Evolutionary conservation across 2,888 invertebrate genomes (phyloP), one percentile per base, ranked within the genome.

Genomic region (Athetis lepigone): DNA sequence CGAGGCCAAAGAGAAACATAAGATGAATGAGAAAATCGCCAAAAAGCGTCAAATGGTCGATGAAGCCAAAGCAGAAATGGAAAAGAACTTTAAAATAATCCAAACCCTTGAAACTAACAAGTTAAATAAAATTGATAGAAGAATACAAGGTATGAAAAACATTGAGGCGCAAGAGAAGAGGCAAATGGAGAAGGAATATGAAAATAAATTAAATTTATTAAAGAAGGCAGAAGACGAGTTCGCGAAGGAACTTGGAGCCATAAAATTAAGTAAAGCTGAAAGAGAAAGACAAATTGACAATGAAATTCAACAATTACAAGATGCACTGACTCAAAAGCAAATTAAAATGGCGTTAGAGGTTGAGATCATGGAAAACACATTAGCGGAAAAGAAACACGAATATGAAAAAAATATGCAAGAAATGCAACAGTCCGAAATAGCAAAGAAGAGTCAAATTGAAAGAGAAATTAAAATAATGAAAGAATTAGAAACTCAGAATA

Each of bases 141-240:
- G 47, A 51, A 62, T 63, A 1, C 63, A 62, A 49, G 51, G 23
- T 2, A 9, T 62, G 0, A 63, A 51, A 46, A 36, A 70, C 5
- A 1, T 5, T 0, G 40, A 62, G 23, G 36, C 16, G 4, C 2
- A 2, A 0, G 46, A 46, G 36, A 27, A 11, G 25, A 36, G 2
- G 11, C 40, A 51, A 51, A 37, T 51, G 19, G 36, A 47, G 16
- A 67, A 19, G 0, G 64, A 47, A 4, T 16, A 11, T 13, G 51
- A 70, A 9, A 62, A 42, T 13, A 40, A 16, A 7, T n/a, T 36
- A 9, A 33, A 71, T 16, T 8, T 8, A 0, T 67, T 67, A 46
- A 37, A 37, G 1, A 37, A 23, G 9, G 16, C 39, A 19, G 40
- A 40, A 4, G 39, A 42, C 1, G 21, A 50, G 18, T 16, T 8